phyloP scores from a whole-genome alignment of 2,113 vertebrate species.

The Myotis brandtii region DNA sequence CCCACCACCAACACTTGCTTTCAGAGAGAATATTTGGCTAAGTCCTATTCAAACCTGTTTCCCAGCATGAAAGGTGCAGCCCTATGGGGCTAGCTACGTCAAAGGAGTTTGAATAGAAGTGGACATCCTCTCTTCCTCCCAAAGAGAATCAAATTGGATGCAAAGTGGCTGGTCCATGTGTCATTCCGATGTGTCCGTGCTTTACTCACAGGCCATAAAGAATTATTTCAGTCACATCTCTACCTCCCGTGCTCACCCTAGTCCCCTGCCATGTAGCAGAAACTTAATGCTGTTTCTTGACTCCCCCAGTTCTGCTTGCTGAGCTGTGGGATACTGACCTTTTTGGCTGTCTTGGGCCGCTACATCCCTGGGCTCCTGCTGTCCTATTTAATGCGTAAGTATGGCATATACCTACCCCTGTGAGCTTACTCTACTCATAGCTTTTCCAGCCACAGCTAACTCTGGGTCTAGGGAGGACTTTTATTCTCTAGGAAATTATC shows the following conservation, averaged over 20 bases:
- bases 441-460: background rate
- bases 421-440: background rate
- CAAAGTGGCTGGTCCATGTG: background rate
- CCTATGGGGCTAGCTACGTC: background rate
- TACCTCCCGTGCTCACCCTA: background rate
- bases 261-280: background rate
- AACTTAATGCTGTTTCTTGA: slow-evolving; percentile 65
- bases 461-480: background rate
- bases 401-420: background rate
- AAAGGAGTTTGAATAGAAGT: slow-evolving; percentile 48
- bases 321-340: slow-evolving; percentile 91
- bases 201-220: slow-evolving; percentile 3
- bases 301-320: slow-evolving; percentile 94
- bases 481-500: background rate
- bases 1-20: slow-evolving; percentile 49
- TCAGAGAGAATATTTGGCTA: slow-evolving; percentile 68
- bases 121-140: background rate
- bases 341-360: slow-evolving; percentile 92
- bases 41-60: slow-evolving; percentile 54
- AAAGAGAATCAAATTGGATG: background rate
- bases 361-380: slow-evolving; percentile 94
- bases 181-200: background rate
- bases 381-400: slow-evolving; percentile 95
- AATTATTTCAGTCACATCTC: background rate
- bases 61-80: slow-evolving; percentile 29